Evolutionary conservation across 2,113 vertebrate species (phyloP).

Genomic region (Mola mola): DNA sequence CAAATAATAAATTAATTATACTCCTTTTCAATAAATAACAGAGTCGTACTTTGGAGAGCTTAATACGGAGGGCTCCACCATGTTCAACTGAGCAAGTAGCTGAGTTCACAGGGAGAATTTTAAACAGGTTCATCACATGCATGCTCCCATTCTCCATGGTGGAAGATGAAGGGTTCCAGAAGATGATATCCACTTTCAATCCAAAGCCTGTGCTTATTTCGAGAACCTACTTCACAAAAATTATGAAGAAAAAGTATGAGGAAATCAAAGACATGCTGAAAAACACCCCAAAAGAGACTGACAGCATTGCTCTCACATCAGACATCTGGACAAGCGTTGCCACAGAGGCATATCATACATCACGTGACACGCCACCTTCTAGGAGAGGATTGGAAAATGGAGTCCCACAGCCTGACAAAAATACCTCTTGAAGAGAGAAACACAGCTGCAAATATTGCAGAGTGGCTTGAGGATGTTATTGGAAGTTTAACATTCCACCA

Average conservation of each 20-base stretch:
- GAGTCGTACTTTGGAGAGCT: too few relatives aligned
- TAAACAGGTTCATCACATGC: background rate
- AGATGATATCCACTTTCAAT: conserved; percentile 27
- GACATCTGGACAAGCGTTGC: conserved; percentile 18
- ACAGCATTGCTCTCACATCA: background rate
- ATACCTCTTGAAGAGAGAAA: conserved; percentile 43
- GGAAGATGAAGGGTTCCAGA: conserved; percentile 38
- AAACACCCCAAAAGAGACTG: background rate
- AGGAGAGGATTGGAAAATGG: conserved; percentile 33
- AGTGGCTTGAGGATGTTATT: conserved; percentile 13
- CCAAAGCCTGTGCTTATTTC: conserved; percentile 21
- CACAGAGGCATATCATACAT: conserved; percentile 5
- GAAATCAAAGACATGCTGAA: background rate
- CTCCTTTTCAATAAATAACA: too few relatives aligned
- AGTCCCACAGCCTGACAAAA: conserved; percentile 29
- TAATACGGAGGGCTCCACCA: too few relatives aligned
- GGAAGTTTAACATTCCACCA: conserved; percentile 35
- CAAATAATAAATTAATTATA: too few relatives aligned
- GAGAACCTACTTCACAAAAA: conserved; percentile 11
- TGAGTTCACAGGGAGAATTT: background rate
- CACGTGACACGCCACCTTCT: conserved; percentile 28
- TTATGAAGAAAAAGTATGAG: background rate
- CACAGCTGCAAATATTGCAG: conserved; percentile 33
- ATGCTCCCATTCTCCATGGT: background rate
- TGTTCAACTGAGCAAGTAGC: background rate